Evolutionary conservation across 2,113 vertebrate species (phyloP).

Genomic region (Tenrec ecaudatus): DNA sequence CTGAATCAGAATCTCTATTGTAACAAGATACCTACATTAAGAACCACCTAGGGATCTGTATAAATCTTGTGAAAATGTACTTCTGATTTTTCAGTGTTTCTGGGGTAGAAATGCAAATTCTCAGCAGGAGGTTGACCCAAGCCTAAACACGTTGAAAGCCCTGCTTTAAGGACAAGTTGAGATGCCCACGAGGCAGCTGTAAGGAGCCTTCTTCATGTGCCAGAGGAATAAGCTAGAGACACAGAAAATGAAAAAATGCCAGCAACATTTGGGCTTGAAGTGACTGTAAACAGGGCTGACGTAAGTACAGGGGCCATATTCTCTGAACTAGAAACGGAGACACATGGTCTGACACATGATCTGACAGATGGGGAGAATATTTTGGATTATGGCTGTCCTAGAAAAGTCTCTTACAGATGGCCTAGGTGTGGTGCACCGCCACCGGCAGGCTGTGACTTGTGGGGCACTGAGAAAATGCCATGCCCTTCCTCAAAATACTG

Average conservation of each 20-base stretch:
- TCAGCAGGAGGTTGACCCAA: background rate
- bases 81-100: background rate
- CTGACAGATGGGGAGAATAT: conserved; percentile 73
- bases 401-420: conserved; percentile 74
- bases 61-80: background rate
- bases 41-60: too few species aligned
- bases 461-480: conserved; percentile 57
- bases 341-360: conserved; percentile 72
- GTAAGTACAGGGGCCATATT: conserved; percentile 44
- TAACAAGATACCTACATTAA: background rate
- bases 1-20: background rate
- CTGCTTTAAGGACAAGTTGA: background rate
- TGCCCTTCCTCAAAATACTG: conserved; percentile 65
- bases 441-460: conserved; percentile 44
- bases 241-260: background rate
- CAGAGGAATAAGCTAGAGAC: background rate
- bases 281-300: conserved; percentile 25
- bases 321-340: conserved; percentile 68
- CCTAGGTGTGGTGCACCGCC: conserved; percentile 61
- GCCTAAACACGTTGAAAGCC: background rate
- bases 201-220: background rate
- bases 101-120: background rate
- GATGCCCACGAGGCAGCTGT: background rate
- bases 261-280: conserved; percentile 34
- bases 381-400: conserved; percentile 71